These are phyloP conservation scores for Phasia obesa DNA, from an alignment of 2,888 invertebrate genomes.

Conservation along the genomic window DNA sequence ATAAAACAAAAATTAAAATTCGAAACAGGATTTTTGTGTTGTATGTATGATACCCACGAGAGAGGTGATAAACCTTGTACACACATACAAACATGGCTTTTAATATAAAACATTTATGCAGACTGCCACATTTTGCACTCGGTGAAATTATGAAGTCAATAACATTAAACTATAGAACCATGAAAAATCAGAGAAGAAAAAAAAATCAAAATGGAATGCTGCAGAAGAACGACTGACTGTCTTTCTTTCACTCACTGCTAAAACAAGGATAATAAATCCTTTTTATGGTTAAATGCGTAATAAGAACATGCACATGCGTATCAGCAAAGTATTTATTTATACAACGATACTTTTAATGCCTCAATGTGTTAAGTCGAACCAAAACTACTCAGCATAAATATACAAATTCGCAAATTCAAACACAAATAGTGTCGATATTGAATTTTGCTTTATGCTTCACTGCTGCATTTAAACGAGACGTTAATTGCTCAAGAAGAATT, in stretches of 20 bases:
- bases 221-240: too few species aligned
- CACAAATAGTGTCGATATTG: too few species aligned
- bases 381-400: too few species aligned
- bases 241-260: neutral
- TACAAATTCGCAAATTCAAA: too few species aligned
- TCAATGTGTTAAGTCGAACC: too few species aligned
- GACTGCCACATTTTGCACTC: neutral
- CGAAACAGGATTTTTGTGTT: constrained; percentile 32
- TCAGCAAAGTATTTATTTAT: too few species aligned
- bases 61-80: constrained; percentile 36
- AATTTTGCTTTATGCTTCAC: too few species aligned
- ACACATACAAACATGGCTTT: neutral
- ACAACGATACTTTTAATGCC: too few species aligned
- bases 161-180: constrained; percentile 49
- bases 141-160: constrained; percentile 50
- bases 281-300: constrained; percentile 52
- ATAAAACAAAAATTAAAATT: constrained; percentile 41
- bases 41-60: constrained; percentile 30
- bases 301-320: constrained; percentile 26
- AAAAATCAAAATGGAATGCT: neutral
- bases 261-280: constrained; percentile 37
- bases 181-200: constrained; percentile 41
- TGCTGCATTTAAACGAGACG: too few species aligned
- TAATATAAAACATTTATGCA: neutral
- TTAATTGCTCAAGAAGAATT: too few species aligned